Conservation (phyloP, 30 jellyfish, hydroid and myxozoan genomes). For the Aurelia sp. region DNA sequence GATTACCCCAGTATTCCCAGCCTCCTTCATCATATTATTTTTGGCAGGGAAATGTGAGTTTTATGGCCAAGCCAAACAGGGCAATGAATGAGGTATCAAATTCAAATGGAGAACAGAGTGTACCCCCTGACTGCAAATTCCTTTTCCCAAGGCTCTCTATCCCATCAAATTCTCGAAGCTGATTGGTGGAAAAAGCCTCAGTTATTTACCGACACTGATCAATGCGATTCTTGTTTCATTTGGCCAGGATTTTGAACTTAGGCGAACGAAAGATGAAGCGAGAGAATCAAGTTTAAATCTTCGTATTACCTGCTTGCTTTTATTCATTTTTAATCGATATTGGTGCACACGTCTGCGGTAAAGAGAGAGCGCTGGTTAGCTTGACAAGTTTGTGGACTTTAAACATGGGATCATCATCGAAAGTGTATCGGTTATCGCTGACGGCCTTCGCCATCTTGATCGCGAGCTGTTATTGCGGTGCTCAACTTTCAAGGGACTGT, state of each 20-base stretch:
- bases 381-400: too few relatives aligned
- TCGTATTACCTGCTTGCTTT: neutral
- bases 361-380: too few relatives aligned
- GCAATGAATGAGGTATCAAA: too few relatives aligned
- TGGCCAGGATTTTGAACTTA: constrained; percentile 23
- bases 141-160: constrained; percentile 1
- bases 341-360: too few relatives aligned
- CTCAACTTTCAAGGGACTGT: constrained; percentile 36
- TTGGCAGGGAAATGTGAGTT: too few relatives aligned
- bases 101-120: neutral
- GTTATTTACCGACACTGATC: constrained; percentile 49
- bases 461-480: constrained; percentile 51
- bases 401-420: constrained; percentile 13
- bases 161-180: constrained; percentile 42
- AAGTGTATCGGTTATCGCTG: constrained; percentile 27
- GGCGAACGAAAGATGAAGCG: constrained; percentile 46
- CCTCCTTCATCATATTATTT: too few relatives aligned
- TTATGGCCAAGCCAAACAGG: too few relatives aligned
- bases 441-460: constrained; percentile 78
- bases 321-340: neutral
- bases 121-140: constrained; percentile 28
- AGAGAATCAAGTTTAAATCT: constrained; percentile 9
- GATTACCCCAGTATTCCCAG: too few relatives aligned
- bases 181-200: constrained; percentile 50
- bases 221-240: constrained; percentile 15